Percentiles rank a stretch among this genome's conserved stretches.
These are phyloP conservation scores for Athripsodes cinereus DNA, from an alignment of 2,888 invertebrate genomes.

Conservation along the genomic window DNA sequence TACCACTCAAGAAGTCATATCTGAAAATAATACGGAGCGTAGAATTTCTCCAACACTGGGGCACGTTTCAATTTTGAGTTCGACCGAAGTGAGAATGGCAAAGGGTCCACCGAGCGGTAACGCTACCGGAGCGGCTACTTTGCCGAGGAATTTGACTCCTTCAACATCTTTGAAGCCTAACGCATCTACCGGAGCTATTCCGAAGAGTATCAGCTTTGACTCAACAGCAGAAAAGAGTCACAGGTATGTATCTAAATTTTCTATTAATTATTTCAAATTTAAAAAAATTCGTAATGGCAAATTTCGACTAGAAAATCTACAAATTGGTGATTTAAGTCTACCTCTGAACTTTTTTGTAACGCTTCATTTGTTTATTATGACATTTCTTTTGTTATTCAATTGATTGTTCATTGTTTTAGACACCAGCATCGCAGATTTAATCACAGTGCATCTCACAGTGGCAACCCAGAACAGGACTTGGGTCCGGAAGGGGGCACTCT, in stretches of 20 bases:
- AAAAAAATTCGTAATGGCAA: too few relatives aligned
- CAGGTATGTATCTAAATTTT: conserved; percentile 36
- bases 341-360: too few relatives aligned
- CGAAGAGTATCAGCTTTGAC: conserved; percentile 88
- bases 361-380: too few relatives aligned
- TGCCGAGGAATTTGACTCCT: conserved; percentile 25
- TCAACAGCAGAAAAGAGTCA: conserved; percentile 79
- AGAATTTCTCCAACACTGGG: conserved; percentile 42
- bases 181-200: conserved; percentile 76
- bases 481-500: conserved; percentile 19
- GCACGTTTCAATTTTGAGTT: conserved; percentile 33
- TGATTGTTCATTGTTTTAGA: neutral
- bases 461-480: neutral
- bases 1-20: conserved; percentile 47
- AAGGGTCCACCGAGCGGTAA: conserved; percentile 21
- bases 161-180: conserved; percentile 36
- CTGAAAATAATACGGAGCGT: conserved; percentile 44
- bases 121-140: conserved; percentile 27
- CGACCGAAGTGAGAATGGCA: conserved; percentile 28
- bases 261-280: neutral
- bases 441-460: conserved; percentile 2
- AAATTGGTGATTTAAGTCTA: too few relatives aligned
- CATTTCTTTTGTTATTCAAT: too few relatives aligned
- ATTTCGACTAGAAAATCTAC: too few relatives aligned
- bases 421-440: neutral